A percentile compares a stretch with the other conserved stretches of the same genome.
Conservation (phyloP, 1,140 invertebrate species). For the Drosophila saltans region DNA sequence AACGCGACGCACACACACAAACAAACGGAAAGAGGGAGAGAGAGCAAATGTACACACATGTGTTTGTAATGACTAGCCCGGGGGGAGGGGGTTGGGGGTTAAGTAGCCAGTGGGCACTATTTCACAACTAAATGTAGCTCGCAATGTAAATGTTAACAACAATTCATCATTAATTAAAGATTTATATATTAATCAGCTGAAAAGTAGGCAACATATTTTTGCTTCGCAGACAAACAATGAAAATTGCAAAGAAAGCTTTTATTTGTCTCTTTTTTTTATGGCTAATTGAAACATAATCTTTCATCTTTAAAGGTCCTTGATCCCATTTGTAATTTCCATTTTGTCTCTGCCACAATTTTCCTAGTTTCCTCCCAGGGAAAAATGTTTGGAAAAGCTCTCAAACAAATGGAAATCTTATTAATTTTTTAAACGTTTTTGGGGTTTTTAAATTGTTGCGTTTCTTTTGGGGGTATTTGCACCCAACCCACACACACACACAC, state of each 20-base stretch:
- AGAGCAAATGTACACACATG: not conserved
- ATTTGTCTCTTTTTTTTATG: no score
- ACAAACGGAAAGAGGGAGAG: not conserved
- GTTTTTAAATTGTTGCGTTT: not conserved
- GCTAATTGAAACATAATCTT: no score
- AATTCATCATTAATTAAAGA: constrained; percentile 33
- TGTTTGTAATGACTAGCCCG: constrained; percentile 2
- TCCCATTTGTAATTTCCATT: no score
- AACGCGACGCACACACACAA: constrained; percentile 28
- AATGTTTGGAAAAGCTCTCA: not conserved
- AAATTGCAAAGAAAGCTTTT: no score
- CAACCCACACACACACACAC: no score
- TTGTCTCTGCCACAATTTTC: no score
- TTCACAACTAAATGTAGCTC: no score
- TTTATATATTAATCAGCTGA: constrained; percentile 38
- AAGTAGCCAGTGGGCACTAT: not conserved
- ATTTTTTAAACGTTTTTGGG: not conserved
- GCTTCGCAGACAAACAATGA: not conserved
- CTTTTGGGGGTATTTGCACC: not conserved
- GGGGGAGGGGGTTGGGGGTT: no score
- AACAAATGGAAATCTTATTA: constrained; percentile 2
- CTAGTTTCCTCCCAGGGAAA: not conserved
- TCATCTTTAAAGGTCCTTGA: not conserved
- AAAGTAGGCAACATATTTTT: constrained; percentile 40
- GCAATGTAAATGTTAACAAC: constrained; percentile 3